Percentiles rank a stretch among this genome's conserved stretches.
These are phyloP conservation scores for Morpho deidamia DNA, from an alignment of 2,888 invertebrate species.

Conservation along the genomic window DNA sequence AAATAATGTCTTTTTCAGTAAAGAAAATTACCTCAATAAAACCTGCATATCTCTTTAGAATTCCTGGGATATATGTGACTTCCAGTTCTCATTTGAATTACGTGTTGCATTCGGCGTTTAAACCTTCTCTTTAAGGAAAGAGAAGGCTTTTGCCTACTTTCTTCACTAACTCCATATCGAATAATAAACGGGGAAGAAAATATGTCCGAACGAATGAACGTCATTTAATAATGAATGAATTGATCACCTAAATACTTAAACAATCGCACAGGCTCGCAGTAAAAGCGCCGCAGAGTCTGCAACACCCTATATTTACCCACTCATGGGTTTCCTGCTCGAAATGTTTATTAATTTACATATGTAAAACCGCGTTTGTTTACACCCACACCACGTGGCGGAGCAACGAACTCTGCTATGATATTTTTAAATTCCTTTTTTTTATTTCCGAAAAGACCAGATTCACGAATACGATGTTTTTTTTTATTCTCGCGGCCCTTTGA, in stretches of 20 bases:
- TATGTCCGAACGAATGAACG: too few species aligned
- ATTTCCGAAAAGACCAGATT: constrained; percentile 10
- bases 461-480: constrained; percentile 6
- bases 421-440: constrained; percentile 28
- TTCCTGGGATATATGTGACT: too few species aligned
- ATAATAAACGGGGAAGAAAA: too few species aligned
- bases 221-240: not conserved
- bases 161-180: too few species aligned
- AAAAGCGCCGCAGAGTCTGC: constrained; percentile 48
- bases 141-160: too few species aligned
- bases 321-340: constrained; percentile 67
- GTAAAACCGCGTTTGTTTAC: constrained; percentile 60
- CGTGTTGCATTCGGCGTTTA: too few species aligned
- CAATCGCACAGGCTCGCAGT: constrained; percentile 48
- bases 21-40: too few species aligned
- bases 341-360: constrained; percentile 69
- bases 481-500: not conserved
- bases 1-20: too few species aligned
- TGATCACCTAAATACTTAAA: constrained; percentile 46
- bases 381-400: constrained; percentile 56
- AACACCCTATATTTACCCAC: constrained; percentile 64
- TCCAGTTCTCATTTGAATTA: too few species aligned
- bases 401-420: constrained; percentile 50
- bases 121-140: too few species aligned
- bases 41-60: too few species aligned